Percentiles rank a stretch among this genome's conserved stretches.
Evolutionary conservation across 2,113 vertebrate species (phyloP).

Genomic region (Varanus salvator): DNA sequence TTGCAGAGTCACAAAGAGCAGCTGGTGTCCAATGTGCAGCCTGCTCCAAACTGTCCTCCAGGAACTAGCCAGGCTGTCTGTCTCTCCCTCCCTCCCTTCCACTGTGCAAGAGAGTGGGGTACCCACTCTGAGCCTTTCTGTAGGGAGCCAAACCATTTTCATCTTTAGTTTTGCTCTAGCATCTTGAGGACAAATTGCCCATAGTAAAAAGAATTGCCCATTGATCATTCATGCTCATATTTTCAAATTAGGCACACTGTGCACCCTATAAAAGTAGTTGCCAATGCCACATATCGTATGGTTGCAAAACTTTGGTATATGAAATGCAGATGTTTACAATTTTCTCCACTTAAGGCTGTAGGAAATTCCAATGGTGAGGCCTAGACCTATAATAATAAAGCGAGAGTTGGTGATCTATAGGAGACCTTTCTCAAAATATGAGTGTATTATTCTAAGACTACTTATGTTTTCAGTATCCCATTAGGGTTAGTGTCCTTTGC

Average conservation of each 20-base stretch:
- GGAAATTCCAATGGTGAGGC: not conserved
- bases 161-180: not conserved
- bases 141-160: not conserved
- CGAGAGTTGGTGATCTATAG: not conserved
- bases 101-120: too few relatives aligned
- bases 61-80: not conserved
- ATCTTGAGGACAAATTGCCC: not conserved
- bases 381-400: slow-evolving; percentile 1
- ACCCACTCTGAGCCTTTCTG: not conserved
- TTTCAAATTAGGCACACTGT: not conserved
- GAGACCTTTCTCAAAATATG: slow-evolving; percentile 1
- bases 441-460: not conserved
- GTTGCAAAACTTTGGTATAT: not conserved
- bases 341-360: not conserved
- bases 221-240: not conserved
- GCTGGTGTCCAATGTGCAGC: not conserved
- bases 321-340: slow-evolving; percentile 17
- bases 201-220: not conserved
- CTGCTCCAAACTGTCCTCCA: not conserved
- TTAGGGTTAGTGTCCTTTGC: not conserved
- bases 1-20: not conserved
- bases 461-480: not conserved
- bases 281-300: not conserved
- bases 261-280: not conserved
- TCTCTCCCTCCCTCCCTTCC: not conserved